Base-by-base conservation (phyloP, 1,140 invertebrate genomes). In the Chrysopa pallens region DNA sequence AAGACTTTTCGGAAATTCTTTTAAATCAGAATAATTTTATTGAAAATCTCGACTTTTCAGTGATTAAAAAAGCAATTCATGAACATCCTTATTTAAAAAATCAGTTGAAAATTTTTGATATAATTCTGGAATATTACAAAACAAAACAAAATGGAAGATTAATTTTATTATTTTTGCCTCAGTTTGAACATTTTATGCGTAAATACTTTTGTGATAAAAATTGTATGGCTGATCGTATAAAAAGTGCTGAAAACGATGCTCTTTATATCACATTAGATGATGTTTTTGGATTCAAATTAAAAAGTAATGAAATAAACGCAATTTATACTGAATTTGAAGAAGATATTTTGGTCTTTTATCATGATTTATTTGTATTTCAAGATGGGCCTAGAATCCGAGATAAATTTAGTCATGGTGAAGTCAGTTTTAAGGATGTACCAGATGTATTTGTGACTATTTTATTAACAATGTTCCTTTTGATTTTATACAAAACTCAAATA, bases 391-490 rank as follows among this genome's bases (percentile, higher is more conserved):
- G 39, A 11, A n/a, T 40, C 6, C 6, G 39, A n/a, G 39, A 40
- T 28, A 40, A 40, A 27, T 28, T 40, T 15, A 40, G 39, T 29
- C 39, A 40, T 40, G 39, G 39, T 40, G 39, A 40, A 40, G 12
- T 40, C 23, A 29, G 9, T n/a, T n/a, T 40, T 15, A 6, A 12
- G 4, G 39, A 40, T 6, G 23, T 40, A 27, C 28, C 39, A 5
- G 12, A 8, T 28, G 11, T 2, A 33, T 11, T 12, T 11, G n/a
- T 33, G 6, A 33, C 8, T 33, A 33, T 33, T 33, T 12, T 33
- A 11, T 33, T 33, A 2, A 11, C 8, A 12, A 4, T 33, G 6
- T 9, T 12, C 8, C 2, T 33, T 33, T 9, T 33, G n/a, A 12
- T 12, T 33, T 11, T 33, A 33, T 9, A 33, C n/a, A 33, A 33